Evolutionary conservation across 2,797 vertebrate species (phyloP).

Genomic region (Lutjanus campechanus): DNA sequence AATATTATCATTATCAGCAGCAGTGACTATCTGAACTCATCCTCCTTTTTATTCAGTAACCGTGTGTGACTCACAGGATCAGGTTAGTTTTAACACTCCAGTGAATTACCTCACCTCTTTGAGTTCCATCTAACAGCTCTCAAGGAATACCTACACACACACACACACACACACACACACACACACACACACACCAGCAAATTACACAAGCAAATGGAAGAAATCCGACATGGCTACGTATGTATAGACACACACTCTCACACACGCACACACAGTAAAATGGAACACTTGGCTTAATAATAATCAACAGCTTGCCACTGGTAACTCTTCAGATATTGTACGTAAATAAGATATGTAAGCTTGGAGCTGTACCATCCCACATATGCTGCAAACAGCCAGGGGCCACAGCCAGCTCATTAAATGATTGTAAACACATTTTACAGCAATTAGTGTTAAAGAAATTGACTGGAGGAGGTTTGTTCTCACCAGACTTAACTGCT

Average conservation of each 20-base stretch:
- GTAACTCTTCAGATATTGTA: constrained; percentile 19
- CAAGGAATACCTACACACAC: background rate
- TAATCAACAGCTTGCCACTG: constrained; percentile 25
- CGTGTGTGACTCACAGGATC: background rate
- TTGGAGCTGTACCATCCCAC: constrained; percentile 34
- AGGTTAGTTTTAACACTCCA: background rate
- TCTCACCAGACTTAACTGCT: constrained; percentile 9
- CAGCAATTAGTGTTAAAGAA: constrained; percentile 31
- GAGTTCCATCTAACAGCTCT: background rate
- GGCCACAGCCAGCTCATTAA: constrained; percentile 46
- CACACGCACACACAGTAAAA: background rate
- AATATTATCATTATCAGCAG: background rate
- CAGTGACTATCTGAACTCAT: background rate
- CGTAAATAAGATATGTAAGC: constrained; percentile 34
- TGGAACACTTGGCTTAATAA: constrained; percentile 2
- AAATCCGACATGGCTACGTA: too few species aligned
- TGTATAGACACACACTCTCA: background rate
- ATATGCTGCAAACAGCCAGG: constrained; percentile 34
- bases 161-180: constrained; percentile 9
- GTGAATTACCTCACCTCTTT: background rate
- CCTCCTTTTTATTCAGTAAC: background rate
- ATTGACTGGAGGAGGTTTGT: constrained; percentile 32
- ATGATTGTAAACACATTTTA: constrained; percentile 46
- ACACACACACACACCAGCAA: background rate
- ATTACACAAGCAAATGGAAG: too few species aligned